These are phyloP conservation scores for Carterocephalus palaemon DNA, from an alignment of 2,888 invertebrate species.

Conservation along the genomic window DNA sequence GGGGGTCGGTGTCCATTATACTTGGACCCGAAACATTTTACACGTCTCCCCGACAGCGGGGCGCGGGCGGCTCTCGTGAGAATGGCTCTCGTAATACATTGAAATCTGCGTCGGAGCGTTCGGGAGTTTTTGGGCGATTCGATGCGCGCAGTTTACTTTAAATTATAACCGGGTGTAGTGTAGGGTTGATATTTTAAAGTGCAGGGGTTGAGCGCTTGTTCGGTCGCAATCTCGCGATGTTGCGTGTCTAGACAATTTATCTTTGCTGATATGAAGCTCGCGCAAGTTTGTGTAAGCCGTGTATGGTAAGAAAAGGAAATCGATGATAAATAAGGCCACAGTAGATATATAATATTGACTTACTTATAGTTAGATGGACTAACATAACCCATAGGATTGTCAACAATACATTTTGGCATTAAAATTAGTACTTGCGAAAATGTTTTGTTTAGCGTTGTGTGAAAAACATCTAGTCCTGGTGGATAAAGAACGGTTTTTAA, in stretches of 20 bases:
- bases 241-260: slow-evolving; percentile 7
- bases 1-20: slow-evolving; percentile 61
- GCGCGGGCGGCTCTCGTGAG: slow-evolving; percentile 30
- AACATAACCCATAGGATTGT: too few relatives aligned
- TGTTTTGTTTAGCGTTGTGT: too few relatives aligned
- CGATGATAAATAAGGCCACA: too few relatives aligned
- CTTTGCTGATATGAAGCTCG: slow-evolving; percentile 1
- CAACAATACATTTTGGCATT: too few relatives aligned
- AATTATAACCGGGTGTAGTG: slow-evolving; percentile 67
- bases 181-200: slow-evolving; percentile 50
- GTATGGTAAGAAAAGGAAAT: too few relatives aligned
- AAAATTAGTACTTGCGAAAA: too few relatives aligned
- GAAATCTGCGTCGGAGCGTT: slow-evolving; percentile 56
- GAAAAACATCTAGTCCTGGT: too few relatives aligned
- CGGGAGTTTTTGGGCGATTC: slow-evolving; percentile 58
- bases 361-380: too few relatives aligned
- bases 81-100: slow-evolving; percentile 56
- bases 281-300: too few relatives aligned
- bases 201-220: slow-evolving; percentile 35
- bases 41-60: slow-evolving; percentile 39
- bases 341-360: too few relatives aligned
- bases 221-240: slow-evolving; percentile 8
- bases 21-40: slow-evolving; percentile 53
- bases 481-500: too few relatives aligned
- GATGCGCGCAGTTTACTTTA: slow-evolving; percentile 74